Conservation (phyloP, 2,113 vertebrate species). For the Cercocebus atys region DNA sequence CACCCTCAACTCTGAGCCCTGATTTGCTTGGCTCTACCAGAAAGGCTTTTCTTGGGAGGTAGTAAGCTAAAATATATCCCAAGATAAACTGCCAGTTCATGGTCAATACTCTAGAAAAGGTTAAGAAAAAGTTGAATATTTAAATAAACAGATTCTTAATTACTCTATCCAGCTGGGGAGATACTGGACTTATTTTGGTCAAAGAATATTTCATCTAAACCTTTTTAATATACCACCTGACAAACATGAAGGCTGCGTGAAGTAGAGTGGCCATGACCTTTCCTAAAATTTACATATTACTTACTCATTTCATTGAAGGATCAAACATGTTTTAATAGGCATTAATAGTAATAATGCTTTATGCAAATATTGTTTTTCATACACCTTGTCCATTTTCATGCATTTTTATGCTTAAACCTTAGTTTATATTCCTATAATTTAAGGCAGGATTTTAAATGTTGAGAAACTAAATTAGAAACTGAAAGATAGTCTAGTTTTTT, state of each 20-base stretch:
- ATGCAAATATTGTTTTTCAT: constrained; percentile 65
- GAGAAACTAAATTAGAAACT: neutral
- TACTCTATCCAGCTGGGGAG: constrained; percentile 44
- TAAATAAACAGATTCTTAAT: constrained; percentile 58
- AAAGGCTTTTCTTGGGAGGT: neutral
- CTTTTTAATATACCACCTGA: constrained; percentile 42
- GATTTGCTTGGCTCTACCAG: neutral
- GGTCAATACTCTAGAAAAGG: neutral
- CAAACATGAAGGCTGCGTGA: constrained; percentile 2
- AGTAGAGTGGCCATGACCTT: constrained; percentile 53
- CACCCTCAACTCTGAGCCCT: neutral
- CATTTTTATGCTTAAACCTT: constrained; percentile 49
- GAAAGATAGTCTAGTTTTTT: neutral
- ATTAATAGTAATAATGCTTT: constrained; percentile 57
- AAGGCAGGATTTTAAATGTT: neutral
- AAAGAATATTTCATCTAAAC: constrained; percentile 32
- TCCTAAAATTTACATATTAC: constrained; percentile 48
- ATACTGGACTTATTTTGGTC: neutral
- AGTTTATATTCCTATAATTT: neutral
- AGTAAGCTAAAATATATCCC: neutral
- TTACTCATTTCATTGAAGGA: constrained; percentile 54
- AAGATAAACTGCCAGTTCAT: neutral
- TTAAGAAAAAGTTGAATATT: constrained; percentile 59
- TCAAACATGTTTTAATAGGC: constrained; percentile 60
- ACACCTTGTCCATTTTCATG: neutral